Conservation (phyloP, 2,797 vertebrate genomes). For the Enteromius argenteus region DNA sequence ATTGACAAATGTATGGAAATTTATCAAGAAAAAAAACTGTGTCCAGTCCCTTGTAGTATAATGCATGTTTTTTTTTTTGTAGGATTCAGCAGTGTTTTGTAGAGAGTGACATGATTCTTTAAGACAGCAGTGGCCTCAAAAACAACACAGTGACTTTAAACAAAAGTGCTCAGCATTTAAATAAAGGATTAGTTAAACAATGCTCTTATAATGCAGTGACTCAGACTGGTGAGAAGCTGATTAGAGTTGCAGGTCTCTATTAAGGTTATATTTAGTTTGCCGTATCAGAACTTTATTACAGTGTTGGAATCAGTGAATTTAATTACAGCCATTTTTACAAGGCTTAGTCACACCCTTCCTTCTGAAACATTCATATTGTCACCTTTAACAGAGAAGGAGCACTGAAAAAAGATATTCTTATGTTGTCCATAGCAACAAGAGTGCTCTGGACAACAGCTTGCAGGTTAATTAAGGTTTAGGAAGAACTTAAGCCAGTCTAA, state of each 20-base stretch:
- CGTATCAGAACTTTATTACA: constrained; percentile 7
- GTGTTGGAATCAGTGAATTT: constrained; percentile 2
- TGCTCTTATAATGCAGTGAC: constrained; percentile 7
- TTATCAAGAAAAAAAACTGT: neutral
- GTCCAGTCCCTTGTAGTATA: neutral
- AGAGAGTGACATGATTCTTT: neutral
- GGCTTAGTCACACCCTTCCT: constrained; percentile 13
- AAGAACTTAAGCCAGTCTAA: constrained; percentile 21
- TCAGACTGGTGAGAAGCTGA: constrained; percentile 7
- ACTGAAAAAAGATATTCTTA: neutral
- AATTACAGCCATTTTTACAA: constrained; percentile 19
- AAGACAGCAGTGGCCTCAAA: constrained; percentile 7
- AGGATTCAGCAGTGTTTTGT: neutral
- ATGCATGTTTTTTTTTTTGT: neutral
- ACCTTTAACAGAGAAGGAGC: constrained; percentile 28
- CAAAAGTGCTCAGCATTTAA: constrained; percentile 20
- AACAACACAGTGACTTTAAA: constrained; percentile 6
- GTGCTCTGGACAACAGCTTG: neutral
- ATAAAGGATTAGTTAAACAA: constrained; percentile 12
- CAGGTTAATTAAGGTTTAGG: constrained; percentile 22
- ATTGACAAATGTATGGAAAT: neutral
- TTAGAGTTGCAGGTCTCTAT: constrained; percentile 22
- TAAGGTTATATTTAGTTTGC: constrained; percentile 12
- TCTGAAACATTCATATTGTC: constrained; percentile 7
- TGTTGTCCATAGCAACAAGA: constrained; percentile 26